Conservation (phyloP, 1,140 invertebrate species). For the Protaetia brevitarsis region DNA sequence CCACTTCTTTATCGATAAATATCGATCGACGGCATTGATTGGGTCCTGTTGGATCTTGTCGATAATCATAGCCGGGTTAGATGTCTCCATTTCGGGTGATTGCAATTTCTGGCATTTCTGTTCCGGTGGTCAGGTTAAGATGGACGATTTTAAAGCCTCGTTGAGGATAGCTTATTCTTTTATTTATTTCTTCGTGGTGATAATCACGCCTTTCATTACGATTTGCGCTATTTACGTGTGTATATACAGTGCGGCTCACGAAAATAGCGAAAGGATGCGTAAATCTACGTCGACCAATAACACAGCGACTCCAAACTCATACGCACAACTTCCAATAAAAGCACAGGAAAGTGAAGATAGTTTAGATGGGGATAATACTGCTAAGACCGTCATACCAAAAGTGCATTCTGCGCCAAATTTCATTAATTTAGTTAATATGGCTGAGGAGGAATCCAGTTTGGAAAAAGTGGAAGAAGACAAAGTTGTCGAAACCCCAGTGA, state of each 20-base stretch:
- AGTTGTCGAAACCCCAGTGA: conserved; percentile 11
- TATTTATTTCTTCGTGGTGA: conserved; percentile 56
- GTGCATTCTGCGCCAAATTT: conserved; percentile 45
- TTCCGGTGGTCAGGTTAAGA: not conserved
- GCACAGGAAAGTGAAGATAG: not conserved
- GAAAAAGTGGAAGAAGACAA: conserved; percentile 8
- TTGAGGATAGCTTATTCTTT: conserved; percentile 47
- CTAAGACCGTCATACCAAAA: conserved; percentile 32
- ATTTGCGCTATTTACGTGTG: conserved; percentile 69
- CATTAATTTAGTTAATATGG: conserved; percentile 29
- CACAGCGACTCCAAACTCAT: conserved; percentile 31
- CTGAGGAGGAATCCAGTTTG: not conserved
- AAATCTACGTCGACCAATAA: conserved; percentile 44
- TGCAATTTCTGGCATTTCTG: conserved; percentile 54
- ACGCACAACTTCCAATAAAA: conserved; percentile 9
- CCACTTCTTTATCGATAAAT: conserved; percentile 70
- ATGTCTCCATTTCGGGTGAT: conserved; percentile 43
- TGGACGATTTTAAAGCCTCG: conserved; percentile 35
- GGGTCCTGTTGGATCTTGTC: conserved; percentile 64
- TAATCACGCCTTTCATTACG: conserved; percentile 64
- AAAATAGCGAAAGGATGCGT: conserved; percentile 66
- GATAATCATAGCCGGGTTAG: conserved; percentile 53
- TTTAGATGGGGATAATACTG: not conserved
- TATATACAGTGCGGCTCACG: conserved; percentile 68
- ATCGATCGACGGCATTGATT: conserved; percentile 68